Evolutionary conservation across 2,888 invertebrate genomes (phyloP), one percentile per base, ranked within the genome.

Genomic region (Acrocyrtus sp.): DNA sequence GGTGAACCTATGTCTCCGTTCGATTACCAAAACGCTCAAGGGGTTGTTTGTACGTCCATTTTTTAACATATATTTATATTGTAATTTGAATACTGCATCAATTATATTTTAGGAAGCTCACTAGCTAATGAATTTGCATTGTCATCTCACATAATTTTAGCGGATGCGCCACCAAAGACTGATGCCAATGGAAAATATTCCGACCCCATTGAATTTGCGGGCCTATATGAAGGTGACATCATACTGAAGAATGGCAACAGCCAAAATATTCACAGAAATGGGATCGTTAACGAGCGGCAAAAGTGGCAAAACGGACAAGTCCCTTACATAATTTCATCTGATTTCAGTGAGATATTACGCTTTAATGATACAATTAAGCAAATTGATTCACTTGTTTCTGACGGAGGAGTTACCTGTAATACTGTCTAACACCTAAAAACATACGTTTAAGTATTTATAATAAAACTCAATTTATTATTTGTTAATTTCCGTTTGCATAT

Each of bases 311-410:
- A 75, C 34, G 83, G 81, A 22, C 66, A 78, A 15, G 77, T 84
- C 8, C 83, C 84, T 6, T 84, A 84, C 68, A 79, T 82, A 53
- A 83, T 84, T n/a, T 82, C 83, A 8, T 76, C 80, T 1, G 75
- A 81, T n/a, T 84, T 82, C 75, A 78, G 83, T 83, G n/a, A n/a
- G n/a, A n/a, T n/a, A n/a, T n/a, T n/a, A n/a, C n/a, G n/a, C n/a
- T n/a, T n/a, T n/a, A n/a, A n/a, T n/a, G n/a, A n/a, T n/a, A n/a
- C n/a, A n/a, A n/a, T n/a, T n/a, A n/a, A n/a, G n/a, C n/a, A n/a
- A n/a, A n/a, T n/a, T n/a, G n/a, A n/a, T n/a, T n/a, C n/a, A n/a
- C n/a, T n/a, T n/a, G n/a, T n/a, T n/a, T n/a, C n/a, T n/a, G n/a
- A n/a, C n/a, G n/a, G n/a, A n/a, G n/a, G n/a, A n/a, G n/a, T n/a